A percentile compares a stretch with the other conserved stretches of the same genome.
Evolutionary conservation across 35 echinoderm and acorn worm species (phyloP).

Genomic region (Diadema setosum): DNA sequence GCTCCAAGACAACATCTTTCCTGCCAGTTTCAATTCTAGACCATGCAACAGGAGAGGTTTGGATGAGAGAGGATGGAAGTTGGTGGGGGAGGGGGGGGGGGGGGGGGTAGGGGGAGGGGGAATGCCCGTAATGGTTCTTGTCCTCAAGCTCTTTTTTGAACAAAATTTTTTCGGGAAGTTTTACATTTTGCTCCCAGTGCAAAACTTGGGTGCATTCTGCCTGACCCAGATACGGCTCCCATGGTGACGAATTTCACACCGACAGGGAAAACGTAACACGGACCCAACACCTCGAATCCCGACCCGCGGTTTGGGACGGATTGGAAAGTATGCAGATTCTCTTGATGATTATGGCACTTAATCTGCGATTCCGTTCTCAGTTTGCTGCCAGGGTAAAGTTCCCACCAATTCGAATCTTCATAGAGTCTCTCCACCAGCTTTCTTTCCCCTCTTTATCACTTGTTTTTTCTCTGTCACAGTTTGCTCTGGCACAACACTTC

Average conservation of each 20-base stretch:
- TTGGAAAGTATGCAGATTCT: neutral
- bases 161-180: neutral
- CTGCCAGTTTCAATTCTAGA: too few species aligned
- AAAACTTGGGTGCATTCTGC: neutral
- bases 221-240: neutral
- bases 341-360: neutral
- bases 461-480: neutral
- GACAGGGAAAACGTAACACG: neutral
- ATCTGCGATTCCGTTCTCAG: neutral
- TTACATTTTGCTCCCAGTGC: conserved; percentile 4
- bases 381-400: too few species aligned
- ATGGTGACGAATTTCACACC: neutral
- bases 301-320: neutral
- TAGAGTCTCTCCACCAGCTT: neutral
- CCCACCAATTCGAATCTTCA: neutral
- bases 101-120: neutral
- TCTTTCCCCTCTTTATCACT: neutral
- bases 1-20: too few species aligned
- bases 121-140: neutral
- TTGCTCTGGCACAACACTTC: neutral
- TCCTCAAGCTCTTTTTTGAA: neutral
- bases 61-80: too few species aligned
- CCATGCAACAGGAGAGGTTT: too few species aligned
- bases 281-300: neutral
- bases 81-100: neutral